Percentiles rank a stretch among this genome's conserved stretches.
phyloP scores from a whole-genome alignment of 2,888 invertebrate species.

The Homarus gammarus region DNA sequence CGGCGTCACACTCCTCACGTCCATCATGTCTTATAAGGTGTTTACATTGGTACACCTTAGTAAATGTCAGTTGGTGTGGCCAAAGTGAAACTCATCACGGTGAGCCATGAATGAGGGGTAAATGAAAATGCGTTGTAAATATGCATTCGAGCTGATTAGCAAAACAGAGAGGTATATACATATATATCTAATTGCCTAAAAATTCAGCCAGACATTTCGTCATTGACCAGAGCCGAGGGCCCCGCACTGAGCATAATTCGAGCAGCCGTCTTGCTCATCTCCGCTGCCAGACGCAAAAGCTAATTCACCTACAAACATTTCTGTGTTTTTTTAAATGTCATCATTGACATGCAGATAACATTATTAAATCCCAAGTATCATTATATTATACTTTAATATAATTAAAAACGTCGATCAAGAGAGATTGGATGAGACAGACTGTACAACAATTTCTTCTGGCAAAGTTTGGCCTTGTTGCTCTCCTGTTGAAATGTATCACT shows the following conservation, averaged over 20 bases:
- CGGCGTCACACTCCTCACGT: too few species aligned
- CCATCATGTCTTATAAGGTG: too few species aligned
- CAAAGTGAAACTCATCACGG: too few species aligned
- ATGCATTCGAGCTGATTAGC: background rate
- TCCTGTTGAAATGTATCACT: background rate
- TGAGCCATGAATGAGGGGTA: too few species aligned
- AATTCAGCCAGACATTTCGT: background rate
- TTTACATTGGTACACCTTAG: too few species aligned
- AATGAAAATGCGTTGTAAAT: too few species aligned
- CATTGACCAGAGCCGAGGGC: background rate
- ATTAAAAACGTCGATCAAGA: background rate
- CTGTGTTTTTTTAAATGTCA: background rate
- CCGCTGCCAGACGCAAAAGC: background rate
- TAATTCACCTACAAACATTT: background rate
- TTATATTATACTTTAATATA: background rate
- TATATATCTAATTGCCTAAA: background rate
- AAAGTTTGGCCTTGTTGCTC: background rate
- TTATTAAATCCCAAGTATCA: background rate
- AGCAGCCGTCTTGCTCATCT: background rate
- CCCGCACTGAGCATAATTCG: background rate
- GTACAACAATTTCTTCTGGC: background rate
- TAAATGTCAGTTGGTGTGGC: too few species aligned
- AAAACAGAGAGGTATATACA: background rate
- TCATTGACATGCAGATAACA: background rate
- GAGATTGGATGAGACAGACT: background rate